These are phyloP conservation scores for Epinephelus lanceolatus DNA, from an alignment of 2,113 vertebrate genomes.

Conservation along the genomic window DNA sequence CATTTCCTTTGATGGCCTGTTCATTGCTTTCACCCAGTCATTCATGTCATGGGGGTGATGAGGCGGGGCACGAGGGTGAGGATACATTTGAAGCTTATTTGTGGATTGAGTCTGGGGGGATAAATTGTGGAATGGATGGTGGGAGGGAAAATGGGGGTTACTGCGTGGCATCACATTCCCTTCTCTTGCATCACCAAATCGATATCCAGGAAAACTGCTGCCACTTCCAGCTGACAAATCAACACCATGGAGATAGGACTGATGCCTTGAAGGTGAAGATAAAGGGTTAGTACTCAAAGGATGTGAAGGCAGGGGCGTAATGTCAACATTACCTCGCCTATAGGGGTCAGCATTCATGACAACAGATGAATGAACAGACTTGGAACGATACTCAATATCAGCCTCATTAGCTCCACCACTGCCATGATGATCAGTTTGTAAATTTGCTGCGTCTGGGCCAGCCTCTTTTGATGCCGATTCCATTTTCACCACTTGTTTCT, in stretches of 20 bases:
- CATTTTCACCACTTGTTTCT: conserved; percentile 78
- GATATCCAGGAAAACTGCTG: conserved; percentile 74
- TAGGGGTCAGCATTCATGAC: conserved; percentile 77
- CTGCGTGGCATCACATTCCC: conserved; percentile 70
- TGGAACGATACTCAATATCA: conserved; percentile 69
- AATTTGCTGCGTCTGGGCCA: conserved; percentile 50
- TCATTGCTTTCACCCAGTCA: conserved; percentile 82
- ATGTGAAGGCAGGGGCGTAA: conserved; percentile 68
- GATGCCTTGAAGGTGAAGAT: conserved; percentile 80
- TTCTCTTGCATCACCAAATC: conserved; percentile 80
- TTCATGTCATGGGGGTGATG: conserved; percentile 79
- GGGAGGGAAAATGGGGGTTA: conserved; percentile 75
- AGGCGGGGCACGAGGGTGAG: conserved; percentile 74
- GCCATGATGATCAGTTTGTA: conserved; percentile 66
- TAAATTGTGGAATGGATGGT: conserved; percentile 78
- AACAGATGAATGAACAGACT: conserved; percentile 69
- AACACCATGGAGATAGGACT: conserved; percentile 78
- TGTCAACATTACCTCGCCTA: conserved; percentile 74
- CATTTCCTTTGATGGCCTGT: conserved; percentile 79
- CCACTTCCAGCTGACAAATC: conserved; percentile 74
- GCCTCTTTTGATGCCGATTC: conserved; percentile 67
- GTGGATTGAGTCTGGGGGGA: conserved; percentile 73
- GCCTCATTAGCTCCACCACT: conserved; percentile 56
- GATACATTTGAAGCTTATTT: conserved; percentile 82
- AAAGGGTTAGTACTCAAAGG: conserved; percentile 75